A percentile compares a stretch with the other conserved stretches of the same genome.
phyloP scores from a whole-genome alignment of 2,797 vertebrate genomes.

The Pangasius larnaudii region DNA sequence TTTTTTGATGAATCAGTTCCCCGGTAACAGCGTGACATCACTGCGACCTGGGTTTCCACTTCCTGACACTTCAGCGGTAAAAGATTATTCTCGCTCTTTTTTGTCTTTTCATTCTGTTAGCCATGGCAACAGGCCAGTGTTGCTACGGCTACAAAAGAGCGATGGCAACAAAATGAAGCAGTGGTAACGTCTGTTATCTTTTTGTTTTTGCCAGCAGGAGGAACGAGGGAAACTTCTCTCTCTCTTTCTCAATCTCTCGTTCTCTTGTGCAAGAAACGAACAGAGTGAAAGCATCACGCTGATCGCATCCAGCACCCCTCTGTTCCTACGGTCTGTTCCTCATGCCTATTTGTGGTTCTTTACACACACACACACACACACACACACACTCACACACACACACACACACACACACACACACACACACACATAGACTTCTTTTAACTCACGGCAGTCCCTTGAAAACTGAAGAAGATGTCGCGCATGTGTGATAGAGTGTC shows the following conservation, averaged over 20 bases:
- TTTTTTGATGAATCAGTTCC: conserved; percentile 11
- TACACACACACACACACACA: conserved; percentile 10
- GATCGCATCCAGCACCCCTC: background rate
- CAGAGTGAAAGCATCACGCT: background rate
- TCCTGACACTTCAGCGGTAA: background rate
- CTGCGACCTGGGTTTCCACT: background rate
- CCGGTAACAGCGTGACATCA: background rate
- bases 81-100: conserved; percentile 3
- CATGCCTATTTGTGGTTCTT: conserved; percentile 5
- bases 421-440: background rate
- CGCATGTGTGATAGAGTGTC: background rate
- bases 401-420: conserved; percentile 11
- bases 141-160: conserved; percentile 47
- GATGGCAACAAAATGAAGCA: conserved; percentile 25
- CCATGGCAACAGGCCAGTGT: conserved; percentile 21
- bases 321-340: conserved; percentile 20
- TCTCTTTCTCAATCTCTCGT: background rate
- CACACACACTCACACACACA: conserved; percentile 20
- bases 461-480: background rate
- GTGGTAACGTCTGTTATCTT: conserved; percentile 34
- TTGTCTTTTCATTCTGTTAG: conserved; percentile 20
- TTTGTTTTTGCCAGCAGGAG: conserved; percentile 27
- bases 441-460: background rate
- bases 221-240: conserved; percentile 17
- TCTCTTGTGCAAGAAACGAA: background rate